Conservation (phyloP, 2,113 vertebrate species). For the Dermatemys mawii region DNA sequence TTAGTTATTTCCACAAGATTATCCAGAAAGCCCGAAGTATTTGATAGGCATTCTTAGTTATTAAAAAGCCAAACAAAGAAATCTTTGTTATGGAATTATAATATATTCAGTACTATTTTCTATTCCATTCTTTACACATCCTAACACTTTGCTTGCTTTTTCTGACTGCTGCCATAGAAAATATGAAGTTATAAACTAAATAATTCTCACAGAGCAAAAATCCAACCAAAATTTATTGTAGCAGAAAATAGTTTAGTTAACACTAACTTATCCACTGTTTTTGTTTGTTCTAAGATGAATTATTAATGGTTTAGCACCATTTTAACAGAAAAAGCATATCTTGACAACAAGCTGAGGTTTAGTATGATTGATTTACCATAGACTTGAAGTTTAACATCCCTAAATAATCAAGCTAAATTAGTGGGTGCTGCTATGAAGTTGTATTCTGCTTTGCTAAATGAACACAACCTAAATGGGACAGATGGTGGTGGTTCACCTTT, state of each 20-base stretch:
- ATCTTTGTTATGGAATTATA: neutral
- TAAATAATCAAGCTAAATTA: neutral
- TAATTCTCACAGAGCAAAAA: neutral
- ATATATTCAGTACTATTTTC: neutral
- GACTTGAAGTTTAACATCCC: neutral
- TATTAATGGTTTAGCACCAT: neutral
- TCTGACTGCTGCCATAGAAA: neutral
- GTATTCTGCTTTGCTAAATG: neutral
- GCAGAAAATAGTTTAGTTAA: constrained; percentile 22
- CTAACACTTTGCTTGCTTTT: neutral
- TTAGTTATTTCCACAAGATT: neutral
- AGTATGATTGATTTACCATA: neutral
- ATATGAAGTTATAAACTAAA: neutral
- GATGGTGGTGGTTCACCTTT: neutral
- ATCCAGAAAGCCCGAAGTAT: neutral
- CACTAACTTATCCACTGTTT: neutral
- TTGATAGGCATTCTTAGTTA: neutral
- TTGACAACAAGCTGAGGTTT: neutral
- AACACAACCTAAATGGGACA: neutral
- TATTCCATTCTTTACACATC: neutral
- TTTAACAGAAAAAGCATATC: neutral
- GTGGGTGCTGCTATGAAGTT: neutral
- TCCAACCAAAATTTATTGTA: constrained; percentile 27
- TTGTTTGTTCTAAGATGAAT: neutral
- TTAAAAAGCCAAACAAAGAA: neutral